A percentile compares a stretch with the other conserved stretches of the same genome.
Evolutionary conservation across 2,888 invertebrate genomes (phyloP).

Genomic region (Drosophila leonis): DNA sequence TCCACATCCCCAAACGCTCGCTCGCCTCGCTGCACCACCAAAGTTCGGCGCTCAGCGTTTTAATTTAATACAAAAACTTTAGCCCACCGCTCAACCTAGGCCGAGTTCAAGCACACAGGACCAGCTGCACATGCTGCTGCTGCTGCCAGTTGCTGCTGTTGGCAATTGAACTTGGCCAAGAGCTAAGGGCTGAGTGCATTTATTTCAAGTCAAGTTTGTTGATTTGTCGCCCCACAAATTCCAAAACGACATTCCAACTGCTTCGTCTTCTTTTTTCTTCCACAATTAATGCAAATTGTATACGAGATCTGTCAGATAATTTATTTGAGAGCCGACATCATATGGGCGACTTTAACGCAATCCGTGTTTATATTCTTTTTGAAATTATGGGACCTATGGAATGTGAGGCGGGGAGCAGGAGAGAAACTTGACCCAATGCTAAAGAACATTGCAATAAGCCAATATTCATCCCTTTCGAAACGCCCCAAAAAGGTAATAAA

Average conservation of each 20-base stretch:
- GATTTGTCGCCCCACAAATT: slow-evolving; percentile 67
- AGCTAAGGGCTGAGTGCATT: slow-evolving; percentile 68
- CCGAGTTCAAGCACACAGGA: slow-evolving; percentile 43
- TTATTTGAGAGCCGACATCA: neutral
- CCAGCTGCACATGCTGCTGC: slow-evolving; percentile 15
- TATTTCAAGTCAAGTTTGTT: slow-evolving; percentile 76
- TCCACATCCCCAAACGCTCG: slow-evolving; percentile 12
- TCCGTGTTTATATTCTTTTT: neutral
- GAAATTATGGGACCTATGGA: neutral
- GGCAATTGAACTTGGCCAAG: slow-evolving; percentile 52
- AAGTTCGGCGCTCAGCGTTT: slow-evolving; percentile 73
- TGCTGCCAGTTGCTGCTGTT: slow-evolving; percentile 23
- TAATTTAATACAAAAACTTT: slow-evolving; percentile 81
- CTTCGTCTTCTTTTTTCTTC: neutral
- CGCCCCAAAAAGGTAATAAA: slow-evolving; percentile 1
- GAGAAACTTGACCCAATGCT: neutral
- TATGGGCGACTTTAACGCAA: neutral
- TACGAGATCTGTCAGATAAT: neutral
- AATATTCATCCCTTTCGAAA: slow-evolving; percentile 2
- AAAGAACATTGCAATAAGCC: slow-evolving; percentile 2
- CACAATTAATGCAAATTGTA: slow-evolving; percentile 63
- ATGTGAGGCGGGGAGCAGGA: neutral
- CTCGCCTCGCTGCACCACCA: slow-evolving; percentile 35
- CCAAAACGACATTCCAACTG: slow-evolving; percentile 36
- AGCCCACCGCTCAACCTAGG: slow-evolving; percentile 50